Evolutionary conservation across 2,113 vertebrate genomes (phyloP), one percentile per base, ranked within the genome.

Genomic region (Ceyx cyanopectus): DNA sequence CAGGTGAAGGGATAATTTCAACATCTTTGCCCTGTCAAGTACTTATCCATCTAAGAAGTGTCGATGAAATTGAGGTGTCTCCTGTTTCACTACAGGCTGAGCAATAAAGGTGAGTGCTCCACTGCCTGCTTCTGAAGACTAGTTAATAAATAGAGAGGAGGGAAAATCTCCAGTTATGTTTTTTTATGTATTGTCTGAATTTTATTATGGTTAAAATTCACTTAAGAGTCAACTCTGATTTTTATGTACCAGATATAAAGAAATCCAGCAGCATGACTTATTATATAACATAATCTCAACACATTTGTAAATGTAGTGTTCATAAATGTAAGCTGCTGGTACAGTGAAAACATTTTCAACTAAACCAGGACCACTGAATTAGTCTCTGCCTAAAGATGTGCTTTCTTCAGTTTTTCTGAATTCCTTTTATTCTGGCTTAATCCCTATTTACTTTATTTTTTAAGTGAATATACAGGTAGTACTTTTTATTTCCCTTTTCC

Each of bases 181-280:
- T 81, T 66, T 69, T 57, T 93, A 27, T 2, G 4, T 24, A 8
- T 69, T 57, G 62, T 21, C n/a, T 82, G 40, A 66, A 92, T 81
- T 85, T 91, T 67, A 70, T 68, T 21, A 46, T 41, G 23, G 57
- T 56, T 82, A 86, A 86, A 94, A 91, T 57, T 76, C 56, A 78
- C 22, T 86, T 75, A 50, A 45, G 24, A 72, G 57, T 53, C 57
- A 88, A n/a, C 37, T 85, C 57, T 63, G n/a, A 45, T 63, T 93
- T 87, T 85, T 77, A 81, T 53, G n/a, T 60, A 74, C 60, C 50
- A 78, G 34, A n/a, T 40, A 80, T 16, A 66, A 85, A 76, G 86
- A 70, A 85, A 70, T 72, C 12, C 30, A 85, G 32, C 43, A 54
- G 32, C 19, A 26, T 32, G 34, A 56, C 76, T 74, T 19, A 48